Evolutionary conservation across 2,113 vertebrate species (phyloP).

Genomic region (Prolemur simus): DNA sequence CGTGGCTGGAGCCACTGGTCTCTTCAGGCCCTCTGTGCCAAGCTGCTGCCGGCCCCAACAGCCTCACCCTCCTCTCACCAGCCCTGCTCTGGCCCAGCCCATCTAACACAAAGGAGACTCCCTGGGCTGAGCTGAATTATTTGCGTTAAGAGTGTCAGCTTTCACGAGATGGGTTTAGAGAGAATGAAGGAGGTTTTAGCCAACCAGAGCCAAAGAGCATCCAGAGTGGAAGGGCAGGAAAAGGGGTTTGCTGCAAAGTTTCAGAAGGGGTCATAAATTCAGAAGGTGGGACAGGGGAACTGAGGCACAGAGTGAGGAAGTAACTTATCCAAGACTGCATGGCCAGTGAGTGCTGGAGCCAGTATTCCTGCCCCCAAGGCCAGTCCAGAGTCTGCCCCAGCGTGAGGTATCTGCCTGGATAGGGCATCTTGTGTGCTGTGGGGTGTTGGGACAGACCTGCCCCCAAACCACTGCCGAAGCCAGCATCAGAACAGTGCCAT

Average conservation of each 20-base stretch:
- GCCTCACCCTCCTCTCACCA: not conserved
- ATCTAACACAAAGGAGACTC: not conserved
- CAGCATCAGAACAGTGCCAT: not conserved
- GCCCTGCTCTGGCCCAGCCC: not conserved
- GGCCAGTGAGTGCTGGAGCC: too few relatives aligned
- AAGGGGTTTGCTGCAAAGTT: not conserved
- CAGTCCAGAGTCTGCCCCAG: too few relatives aligned
- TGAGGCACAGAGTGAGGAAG: too few relatives aligned
- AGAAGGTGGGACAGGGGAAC: not conserved
- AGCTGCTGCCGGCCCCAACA: not conserved
- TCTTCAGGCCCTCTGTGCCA: not conserved
- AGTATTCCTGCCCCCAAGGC: too few relatives aligned
- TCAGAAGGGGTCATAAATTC: fast-evolving
- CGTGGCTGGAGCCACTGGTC: not conserved
- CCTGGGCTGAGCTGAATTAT: not conserved
- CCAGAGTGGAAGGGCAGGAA: not conserved
- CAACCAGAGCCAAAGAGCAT: not conserved
- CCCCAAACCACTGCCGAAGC: not conserved
- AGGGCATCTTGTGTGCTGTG: too few relatives aligned
- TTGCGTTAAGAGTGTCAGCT: not conserved
- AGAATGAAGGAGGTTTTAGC: not conserved
- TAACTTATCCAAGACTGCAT: too few relatives aligned
- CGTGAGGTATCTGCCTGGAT: too few relatives aligned
- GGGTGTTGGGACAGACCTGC: too few relatives aligned
- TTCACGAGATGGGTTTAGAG: not conserved